Evolutionary conservation across 2,113 vertebrate species (phyloP).

Genomic region (Clarias magur): DNA sequence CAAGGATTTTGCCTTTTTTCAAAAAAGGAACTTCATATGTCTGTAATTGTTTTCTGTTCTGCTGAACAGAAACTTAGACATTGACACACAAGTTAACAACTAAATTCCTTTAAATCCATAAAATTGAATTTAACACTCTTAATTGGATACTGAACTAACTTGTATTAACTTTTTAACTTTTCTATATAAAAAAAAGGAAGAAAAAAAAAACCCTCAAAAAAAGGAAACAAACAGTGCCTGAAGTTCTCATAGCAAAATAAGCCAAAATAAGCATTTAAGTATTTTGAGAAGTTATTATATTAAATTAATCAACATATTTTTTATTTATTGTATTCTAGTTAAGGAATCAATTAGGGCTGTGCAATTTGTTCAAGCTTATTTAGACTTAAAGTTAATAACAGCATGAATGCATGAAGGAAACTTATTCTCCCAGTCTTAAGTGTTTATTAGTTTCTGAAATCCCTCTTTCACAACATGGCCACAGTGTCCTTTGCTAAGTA

Average conservation of each 20-base stretch:
- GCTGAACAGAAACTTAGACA: background rate
- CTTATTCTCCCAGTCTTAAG: no score
- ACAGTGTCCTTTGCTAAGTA: no score
- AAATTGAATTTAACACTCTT: background rate
- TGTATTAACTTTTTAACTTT: no score
- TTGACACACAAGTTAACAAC: background rate
- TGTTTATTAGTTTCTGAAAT: no score
- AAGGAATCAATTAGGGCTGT: background rate
- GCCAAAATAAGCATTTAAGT: background rate
- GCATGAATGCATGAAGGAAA: no score
- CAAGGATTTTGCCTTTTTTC: background rate
- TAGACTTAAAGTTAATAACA: no score
- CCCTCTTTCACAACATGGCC: no score
- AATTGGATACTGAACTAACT: background rate
- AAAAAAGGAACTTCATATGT: constrained; percentile 5
- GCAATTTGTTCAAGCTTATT: no score
- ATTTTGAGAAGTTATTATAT: background rate
- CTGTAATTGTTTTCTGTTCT: constrained; percentile 10
- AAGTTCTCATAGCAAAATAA: background rate
- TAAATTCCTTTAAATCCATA: background rate
- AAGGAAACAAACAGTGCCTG: background rate
- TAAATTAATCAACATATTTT: background rate
- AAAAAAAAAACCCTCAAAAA: background rate
- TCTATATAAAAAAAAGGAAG: background rate
- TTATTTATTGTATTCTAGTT: background rate